Evolutionary conservation across 1,140 invertebrate genomes (phyloP), one percentile per base, ranked within the genome.

Genomic region (Hyphantria cunea): DNA sequence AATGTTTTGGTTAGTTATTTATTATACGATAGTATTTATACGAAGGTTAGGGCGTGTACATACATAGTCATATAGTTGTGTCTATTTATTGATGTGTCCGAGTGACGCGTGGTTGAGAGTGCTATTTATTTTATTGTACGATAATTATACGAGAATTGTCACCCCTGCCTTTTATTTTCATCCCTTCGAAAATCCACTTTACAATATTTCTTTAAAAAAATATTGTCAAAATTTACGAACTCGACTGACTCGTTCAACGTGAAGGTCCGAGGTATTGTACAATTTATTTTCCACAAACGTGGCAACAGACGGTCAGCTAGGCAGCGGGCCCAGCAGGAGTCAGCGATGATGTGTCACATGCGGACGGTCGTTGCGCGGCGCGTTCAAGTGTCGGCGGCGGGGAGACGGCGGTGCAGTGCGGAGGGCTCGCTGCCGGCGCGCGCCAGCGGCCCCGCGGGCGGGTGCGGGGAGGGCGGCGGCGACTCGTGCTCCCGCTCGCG

Each of bases 401-500:
- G 69, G 7, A 31, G 0, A 45, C 37, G 37, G n/a, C 9, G 68
- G 67, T 34, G 49, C 64, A 31, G 37, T n/a, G 52, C 65, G 37
- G 8, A 64, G 62, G 87, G 79, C 88, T 91, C 49, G 86, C 68
- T 73, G 47, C 64, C 64, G 25, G 76, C 71, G 50, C 72, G 76
- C 31, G 70, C 60, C 44, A 67, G 67, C n/a, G 59, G 58, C 32
- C 7, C 39, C n/a, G 41, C 49, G 44, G 54, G 42, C 12, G 58
- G 39, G 6, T 47, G 42, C 9, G 49, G 55, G 51, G 72, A 17
- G 48, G 44, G 34, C 58, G 76, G 70, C 86, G 89, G 61, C 84
- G 80, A 71, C 87, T 86, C 55, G 88, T 90, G 72, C 82, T 91
- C 66, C 69, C 80, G 71, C 84, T 88, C 74, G 39, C 74, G 70